Base-by-base conservation (phyloP, 1,140 invertebrate species). In the Hyphantria cunea region DNA sequence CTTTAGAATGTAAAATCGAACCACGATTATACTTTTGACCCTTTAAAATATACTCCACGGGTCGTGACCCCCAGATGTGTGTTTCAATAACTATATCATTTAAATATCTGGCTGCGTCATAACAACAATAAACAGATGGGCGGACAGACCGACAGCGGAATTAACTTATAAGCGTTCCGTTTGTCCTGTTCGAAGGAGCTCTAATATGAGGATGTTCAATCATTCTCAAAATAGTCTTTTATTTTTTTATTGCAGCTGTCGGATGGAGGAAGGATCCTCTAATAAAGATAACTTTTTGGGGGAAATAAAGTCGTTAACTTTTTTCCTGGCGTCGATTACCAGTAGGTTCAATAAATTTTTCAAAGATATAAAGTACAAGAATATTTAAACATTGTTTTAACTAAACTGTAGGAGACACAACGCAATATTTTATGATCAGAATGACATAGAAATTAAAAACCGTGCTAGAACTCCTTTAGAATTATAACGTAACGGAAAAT, bases 151-250 rank as follows among this genome's bases (percentile, higher is more conserved):
- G 10, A 13, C 41, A 44, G 12, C 9, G 41, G 51, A 42, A 44
- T 54, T 11, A 49, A 32, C n/a, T 15, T 17, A 12, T 49, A 13
- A n/a, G 4, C n/a, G 5, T 12, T 4, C 7, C n/a, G 48, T 49
- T 49, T 7, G 41, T 33, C 44, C 17, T 10, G 45, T 56, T 34
- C 42, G 17, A 9, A 12, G 3, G 8, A 45, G 48, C 14, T 11
- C 14, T 9, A 49, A 48, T 25, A 54, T 37, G 37, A 48, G 45
- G 54, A 49, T 39, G 33, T 39, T 32, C 6, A 44, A 58, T 58
- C 41, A 54, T 54, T 54, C 52, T 25, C 8, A 45, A 58, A 58
- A 58, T 58, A 58, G 54, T 58, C 25, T 15, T 32, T 10, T 47
- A 32, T 48, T 58, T 33, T 58, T 58, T 14, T 39, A 48, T 11